Percentiles rank a stretch among this genome's conserved stretches.
These are phyloP conservation scores for Gallinago jamesoni DNA, from an alignment of 2,113 vertebrate species.

Conservation along the genomic window DNA sequence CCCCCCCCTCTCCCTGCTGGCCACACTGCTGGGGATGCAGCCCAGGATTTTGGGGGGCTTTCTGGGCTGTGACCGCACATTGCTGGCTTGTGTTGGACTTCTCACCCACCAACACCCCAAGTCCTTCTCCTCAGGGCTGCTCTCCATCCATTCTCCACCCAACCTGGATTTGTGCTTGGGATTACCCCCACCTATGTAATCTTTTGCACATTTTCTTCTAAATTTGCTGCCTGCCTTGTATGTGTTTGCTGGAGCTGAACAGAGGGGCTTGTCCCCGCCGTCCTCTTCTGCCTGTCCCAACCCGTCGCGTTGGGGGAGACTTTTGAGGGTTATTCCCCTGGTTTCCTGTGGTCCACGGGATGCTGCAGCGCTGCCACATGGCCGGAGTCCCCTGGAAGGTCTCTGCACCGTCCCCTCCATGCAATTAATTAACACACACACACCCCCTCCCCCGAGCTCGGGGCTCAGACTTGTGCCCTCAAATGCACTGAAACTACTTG, in stretches of 20 bases:
- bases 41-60: neutral
- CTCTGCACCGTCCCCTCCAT: fast-evolving
- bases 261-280: fast-evolving
- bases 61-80: neutral
- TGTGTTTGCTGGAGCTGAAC: neutral
- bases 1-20: neutral
- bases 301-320: fast-evolving
- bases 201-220: neutral
- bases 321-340: neutral
- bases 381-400: neutral
- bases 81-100: neutral
- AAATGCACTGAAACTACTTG: neutral
- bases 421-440: neutral
- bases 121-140: neutral
- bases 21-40: neutral
- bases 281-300: neutral
- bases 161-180: neutral
- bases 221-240: neutral
- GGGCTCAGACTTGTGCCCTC: neutral
- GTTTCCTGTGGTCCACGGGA: neutral
- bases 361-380: fast-evolving
- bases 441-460: fast-evolving
- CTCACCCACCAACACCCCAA: neutral
- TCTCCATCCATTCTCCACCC: neutral
- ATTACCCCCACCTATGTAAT: neutral